Conservation (phyloP, 1,140 invertebrate species). For the Cotesia vestalis region DNA sequence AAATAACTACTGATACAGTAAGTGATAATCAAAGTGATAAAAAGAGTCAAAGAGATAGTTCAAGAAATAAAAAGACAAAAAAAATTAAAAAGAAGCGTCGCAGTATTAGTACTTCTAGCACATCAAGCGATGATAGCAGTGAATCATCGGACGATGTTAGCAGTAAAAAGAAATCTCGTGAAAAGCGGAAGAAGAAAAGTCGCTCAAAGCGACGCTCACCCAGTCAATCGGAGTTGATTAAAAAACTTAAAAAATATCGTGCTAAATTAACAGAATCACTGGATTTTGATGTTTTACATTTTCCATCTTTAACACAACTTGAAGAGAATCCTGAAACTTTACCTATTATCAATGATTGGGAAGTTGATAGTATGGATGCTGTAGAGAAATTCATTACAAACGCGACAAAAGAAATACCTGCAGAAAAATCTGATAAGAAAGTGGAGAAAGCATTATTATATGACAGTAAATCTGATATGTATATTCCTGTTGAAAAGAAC, state of each 20-base stretch:
- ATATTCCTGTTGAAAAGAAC: slow-evolving; percentile 57
- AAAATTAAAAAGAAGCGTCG: slow-evolving; percentile 25
- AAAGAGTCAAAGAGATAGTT: slow-evolving; percentile 39
- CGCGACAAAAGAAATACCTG: slow-evolving; percentile 19
- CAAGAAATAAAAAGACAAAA: slow-evolving; percentile 35
- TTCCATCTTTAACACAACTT: slow-evolving; percentile 57
- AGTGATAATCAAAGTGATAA: slow-evolving; percentile 9
- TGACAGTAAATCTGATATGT: slow-evolving; percentile 59
- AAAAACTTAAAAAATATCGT: slow-evolving; percentile 39
- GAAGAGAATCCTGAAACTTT: slow-evolving; percentile 52
- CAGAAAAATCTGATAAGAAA: slow-evolving; percentile 39
- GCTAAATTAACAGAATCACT: slow-evolving; percentile 49
- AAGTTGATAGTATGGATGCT: slow-evolving; percentile 61
- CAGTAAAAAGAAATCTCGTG: slow-evolving; percentile 42
- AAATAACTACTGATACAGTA: slow-evolving; percentile 23
- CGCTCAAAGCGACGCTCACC: slow-evolving; percentile 35
- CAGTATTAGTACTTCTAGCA: slow-evolving; percentile 29
- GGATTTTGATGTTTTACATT: slow-evolving; percentile 57
- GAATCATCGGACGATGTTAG: slow-evolving; percentile 35
- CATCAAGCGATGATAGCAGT: slow-evolving; percentile 28
- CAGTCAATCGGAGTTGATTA: slow-evolving; percentile 28
- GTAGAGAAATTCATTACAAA: slow-evolving; percentile 37
- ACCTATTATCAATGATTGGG: slow-evolving; percentile 59
- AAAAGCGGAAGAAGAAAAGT: slow-evolving; percentile 41
- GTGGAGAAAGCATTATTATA: slow-evolving; percentile 56